phyloP scores from a whole-genome alignment of 2,113 vertebrate species.

The sheep (Ovis aries) region ARS-UI_Ramb_v3.0 NC_056064.1:38181501-38182000 shows the following conservation, averaged over 20 bases:
- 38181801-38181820: not conserved
- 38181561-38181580: not conserved
- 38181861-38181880: not conserved
- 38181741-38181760: not conserved
- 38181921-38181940: not conserved
- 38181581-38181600: not conserved
- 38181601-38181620: not conserved
- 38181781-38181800: not conserved
- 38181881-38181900: not conserved
- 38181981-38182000: not conserved
- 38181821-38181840: not conserved
- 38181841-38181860: not conserved
- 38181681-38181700: not conserved
- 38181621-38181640: not conserved
- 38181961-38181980: not conserved
- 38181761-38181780: not conserved
- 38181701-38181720: not conserved
- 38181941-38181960: not conserved
- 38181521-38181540: not conserved
- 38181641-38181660: not conserved
- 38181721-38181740: not conserved
- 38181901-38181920: not conserved
- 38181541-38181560: not conserved
- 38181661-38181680: not conserved
- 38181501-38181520: not conserved